phyloP scores from a whole-genome alignment of 2,888 invertebrate species.

The Patella pellucida region DNA sequence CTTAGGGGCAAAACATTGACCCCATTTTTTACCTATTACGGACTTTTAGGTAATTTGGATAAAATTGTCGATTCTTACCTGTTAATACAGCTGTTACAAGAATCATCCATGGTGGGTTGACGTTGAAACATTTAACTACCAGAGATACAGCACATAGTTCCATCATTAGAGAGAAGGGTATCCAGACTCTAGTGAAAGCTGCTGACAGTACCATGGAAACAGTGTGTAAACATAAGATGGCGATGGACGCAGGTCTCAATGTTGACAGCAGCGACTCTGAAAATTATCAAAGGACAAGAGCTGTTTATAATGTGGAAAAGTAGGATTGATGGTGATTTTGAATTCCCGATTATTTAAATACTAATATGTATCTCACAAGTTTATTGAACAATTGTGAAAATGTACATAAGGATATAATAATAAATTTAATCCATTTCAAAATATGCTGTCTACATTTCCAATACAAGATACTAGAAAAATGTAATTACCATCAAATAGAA shows the following conservation, averaged over 20 bases:
- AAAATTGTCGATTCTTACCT: conserved; percentile 31
- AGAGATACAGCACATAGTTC: conserved; percentile 43
- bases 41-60: neutral
- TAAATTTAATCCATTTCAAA: too few species aligned
- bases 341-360: too few species aligned
- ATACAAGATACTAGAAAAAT: too few species aligned
- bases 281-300: neutral
- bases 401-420: too few species aligned
- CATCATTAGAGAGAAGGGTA: conserved; percentile 40
- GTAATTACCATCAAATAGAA: conserved; percentile 31
- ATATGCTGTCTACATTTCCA: too few species aligned
- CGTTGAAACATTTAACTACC: conserved; percentile 38
- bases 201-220: conserved; percentile 39
- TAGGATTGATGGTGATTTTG: too few species aligned
- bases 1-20: too few species aligned
- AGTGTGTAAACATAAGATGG: conserved; percentile 41
- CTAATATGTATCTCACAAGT: too few species aligned
- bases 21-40: neutral
- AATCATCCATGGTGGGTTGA: conserved; percentile 39
- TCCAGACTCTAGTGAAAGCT: conserved; percentile 47
- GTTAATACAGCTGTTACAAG: conserved; percentile 41
- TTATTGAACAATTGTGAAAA: too few species aligned
- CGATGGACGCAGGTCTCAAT: conserved; percentile 37
- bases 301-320: too few species aligned
- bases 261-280: conserved; percentile 31